A percentile compares a stretch with the other conserved stretches of the same genome.
Conservation (phyloP, 2,113 vertebrate genomes). For the Neolamprologus sp. region DNA sequence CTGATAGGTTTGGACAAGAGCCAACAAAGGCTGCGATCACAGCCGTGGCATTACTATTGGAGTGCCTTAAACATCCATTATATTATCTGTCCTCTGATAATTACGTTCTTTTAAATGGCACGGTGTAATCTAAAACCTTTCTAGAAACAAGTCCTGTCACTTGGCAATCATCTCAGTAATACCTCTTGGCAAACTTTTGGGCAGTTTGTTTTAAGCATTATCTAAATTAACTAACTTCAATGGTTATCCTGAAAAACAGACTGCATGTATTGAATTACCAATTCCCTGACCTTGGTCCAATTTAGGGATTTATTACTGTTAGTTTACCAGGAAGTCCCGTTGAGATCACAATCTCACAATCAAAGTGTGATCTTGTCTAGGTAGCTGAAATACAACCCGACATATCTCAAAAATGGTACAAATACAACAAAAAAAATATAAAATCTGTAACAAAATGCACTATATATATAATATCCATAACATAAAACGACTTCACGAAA, state of each 20-base stretch:
- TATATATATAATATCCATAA: not conserved
- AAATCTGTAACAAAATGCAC: not conserved
- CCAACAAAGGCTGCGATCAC: constrained; percentile 16
- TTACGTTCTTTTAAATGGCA: not conserved
- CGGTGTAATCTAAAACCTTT: not conserved
- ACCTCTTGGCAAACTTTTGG: not conserved
- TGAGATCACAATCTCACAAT: not conserved
- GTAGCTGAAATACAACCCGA: fast-evolving
- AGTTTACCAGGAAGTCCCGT: not conserved
- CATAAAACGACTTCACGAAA: fast-evolving
- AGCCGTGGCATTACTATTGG: not conserved
- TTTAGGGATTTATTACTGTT: not conserved
- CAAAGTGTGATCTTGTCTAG: not conserved
- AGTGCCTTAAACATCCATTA: not conserved
- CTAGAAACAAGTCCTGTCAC: not conserved
- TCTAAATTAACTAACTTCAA: not conserved
- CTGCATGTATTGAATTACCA: not conserved
- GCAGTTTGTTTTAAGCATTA: not conserved
- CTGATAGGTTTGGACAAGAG: constrained; percentile 7
- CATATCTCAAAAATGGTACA: fast-evolving
- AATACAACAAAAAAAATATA: not conserved
- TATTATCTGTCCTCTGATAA: not conserved
- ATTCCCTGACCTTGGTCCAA: not conserved
- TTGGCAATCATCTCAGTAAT: not conserved
- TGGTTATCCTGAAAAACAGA: not conserved